Base-by-base conservation (phyloP, 1,140 invertebrate genomes). In the Pollicipes pollicipes region DNA sequence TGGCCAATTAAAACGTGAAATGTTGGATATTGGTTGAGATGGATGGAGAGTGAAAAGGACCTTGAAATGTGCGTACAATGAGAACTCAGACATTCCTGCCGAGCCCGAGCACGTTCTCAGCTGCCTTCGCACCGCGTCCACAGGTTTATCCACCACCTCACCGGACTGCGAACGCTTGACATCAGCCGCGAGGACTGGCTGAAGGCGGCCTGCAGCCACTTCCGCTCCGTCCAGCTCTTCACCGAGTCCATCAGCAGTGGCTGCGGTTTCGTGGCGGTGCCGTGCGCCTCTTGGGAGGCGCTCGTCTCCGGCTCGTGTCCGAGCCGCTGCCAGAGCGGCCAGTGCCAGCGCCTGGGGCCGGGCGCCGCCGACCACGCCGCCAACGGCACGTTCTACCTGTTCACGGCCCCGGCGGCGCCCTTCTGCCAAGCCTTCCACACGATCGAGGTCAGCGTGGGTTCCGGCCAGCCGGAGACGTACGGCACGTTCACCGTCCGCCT, bases 161-260 rank as follows among this genome's bases (percentile, higher is more conserved):
- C 45, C 2, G 45, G 45, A 10, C 45, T 58, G 45, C 45, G 45
- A 10, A 58, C 45, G 10, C 45, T 58, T 2, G 24, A 58, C 13
- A 58, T 58, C 45, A 58, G 45, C 45, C 45, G 45, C 45, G 13
- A 10, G 2, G 45, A 58, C 13, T 58, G 45, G 45, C 21, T 58
- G 45, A 17, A 10, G 21, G 45, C 45, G 13, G 45, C 45, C 45
- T 58, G 45, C 45, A 58, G 45, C 45, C 45, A 58, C 45, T 58
- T 70, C 69, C 69, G 30, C 66, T 35, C 69, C 30, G 8, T 37
- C 58, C 30, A 30, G 24, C 30, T 66, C 30, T 58, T 70, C 69
- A 64, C 24, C 63, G 66, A 70, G 24, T 37, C 30, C 63, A 71
- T 29, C 45, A 28, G 30, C 70, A 27, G 16, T 10, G 27, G 21